Evolutionary conservation across 2,888 invertebrate species (phyloP).

Genomic region (Lochmaea capreae): DNA sequence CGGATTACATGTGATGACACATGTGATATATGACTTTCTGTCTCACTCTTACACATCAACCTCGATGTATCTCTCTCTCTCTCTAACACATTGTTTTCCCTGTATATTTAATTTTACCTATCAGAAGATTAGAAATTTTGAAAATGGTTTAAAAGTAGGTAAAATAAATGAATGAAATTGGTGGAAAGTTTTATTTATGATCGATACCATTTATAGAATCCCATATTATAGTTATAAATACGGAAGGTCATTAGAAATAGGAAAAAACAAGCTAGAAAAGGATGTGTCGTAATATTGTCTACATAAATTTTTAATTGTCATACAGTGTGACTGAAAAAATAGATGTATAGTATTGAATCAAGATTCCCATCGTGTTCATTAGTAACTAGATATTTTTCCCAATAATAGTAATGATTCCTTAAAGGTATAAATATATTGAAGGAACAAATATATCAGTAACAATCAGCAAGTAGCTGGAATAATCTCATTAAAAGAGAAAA

Average conservation of each 20-base stretch:
- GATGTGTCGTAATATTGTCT: background rate
- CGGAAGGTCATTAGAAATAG: background rate
- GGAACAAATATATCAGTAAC: background rate
- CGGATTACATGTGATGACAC: no score
- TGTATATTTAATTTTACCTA: no score
- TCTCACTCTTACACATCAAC: no score
- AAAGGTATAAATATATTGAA: background rate
- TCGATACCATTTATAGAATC: background rate
- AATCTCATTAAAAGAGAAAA: conserved; percentile 1
- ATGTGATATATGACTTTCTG: no score
- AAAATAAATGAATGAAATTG: background rate
- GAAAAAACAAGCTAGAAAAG: background rate
- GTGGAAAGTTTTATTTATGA: background rate
- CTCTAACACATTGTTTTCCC: no score
- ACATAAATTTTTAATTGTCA: background rate
- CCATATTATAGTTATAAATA: background rate
- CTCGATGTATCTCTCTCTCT: no score
- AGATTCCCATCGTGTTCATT: conserved; percentile 3
- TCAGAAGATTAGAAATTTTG: no score
- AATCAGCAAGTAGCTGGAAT: background rate
- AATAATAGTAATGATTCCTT: background rate
- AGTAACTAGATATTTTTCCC: background rate
- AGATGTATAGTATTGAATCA: background rate
- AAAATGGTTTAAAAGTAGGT: no score
- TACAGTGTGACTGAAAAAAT: background rate